Evolutionary conservation across 1,140 invertebrate species (phyloP), one percentile per base, ranked within the genome.

Genomic region (Stegodyphus dumicola): DNA sequence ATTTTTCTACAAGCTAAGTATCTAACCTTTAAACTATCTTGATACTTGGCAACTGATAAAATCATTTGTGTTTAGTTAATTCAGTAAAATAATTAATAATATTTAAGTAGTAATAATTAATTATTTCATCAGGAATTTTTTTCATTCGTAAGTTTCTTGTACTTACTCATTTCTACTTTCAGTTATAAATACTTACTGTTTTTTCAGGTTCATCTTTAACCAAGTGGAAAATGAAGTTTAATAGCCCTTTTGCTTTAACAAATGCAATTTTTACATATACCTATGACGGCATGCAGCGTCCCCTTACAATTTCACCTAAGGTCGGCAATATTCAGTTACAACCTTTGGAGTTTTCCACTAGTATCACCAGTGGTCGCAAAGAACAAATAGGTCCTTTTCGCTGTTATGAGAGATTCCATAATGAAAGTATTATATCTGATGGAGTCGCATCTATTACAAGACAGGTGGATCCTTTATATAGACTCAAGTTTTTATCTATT

Each of bases 191-290:
- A 33, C 33, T 33, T 3, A 33, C 33, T 33, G 1, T 10, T 17
- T 75, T 6, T 75, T 75, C 69, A 86, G 84, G 75, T 1, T 96
- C 96, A 0, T 94, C 97, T 60, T 91, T 97, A 0, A 97, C 96
- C 90, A 96, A 97, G 88, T 95, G 96, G 89, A 95, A 95, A 89
- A 92, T 96, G 81, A 95, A 96, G 88, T 97, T 96, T 89, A 95
- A 94, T 64, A 94, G 94, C 2, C 96, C 96, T 90, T 95, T 94
- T 48, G 64, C 77, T 88, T 90, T 97, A 70, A 94, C 95, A 88
- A 96, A 96, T 86, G 95, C 95, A 2, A 95, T 96, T 89, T 95
- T 95, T 88, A 95, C 95, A 88, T 98, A 96, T 89, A 95, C 96
- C 87, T 97, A 97, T 89, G 96, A 98, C 90, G 95, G 95, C 0